Evolutionary conservation across 1,140 invertebrate genomes (phyloP), one percentile per base, ranked within the genome.

Genomic region (Spodoptera frugiperda): DNA sequence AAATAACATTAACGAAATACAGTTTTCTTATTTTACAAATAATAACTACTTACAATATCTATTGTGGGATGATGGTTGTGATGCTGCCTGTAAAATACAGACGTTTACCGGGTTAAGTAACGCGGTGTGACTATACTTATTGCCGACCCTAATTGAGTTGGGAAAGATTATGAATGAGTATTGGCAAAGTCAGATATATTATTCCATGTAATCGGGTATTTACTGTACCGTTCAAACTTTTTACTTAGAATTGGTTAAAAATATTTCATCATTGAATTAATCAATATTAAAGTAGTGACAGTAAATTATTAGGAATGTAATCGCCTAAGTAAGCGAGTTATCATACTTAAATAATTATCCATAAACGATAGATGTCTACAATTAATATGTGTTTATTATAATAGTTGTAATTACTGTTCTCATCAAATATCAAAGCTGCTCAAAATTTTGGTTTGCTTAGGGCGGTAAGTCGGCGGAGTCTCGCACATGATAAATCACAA

Each of bases 221-320:
- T 39, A 10, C 33, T 39, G 33, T 39, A 39, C 33, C 33, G 33
- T 39, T 39, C 33, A 39, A 39, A 39, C 33, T 3, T 25, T 25
- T 25, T 25, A 25, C 25, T 55, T 39, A 61, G 39, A 44, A 33
- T 63, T 44, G 59, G 59, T 63, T 17, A 44, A 57, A 63, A 39
- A 19, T 44, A 46, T 53, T 53, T 53, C 14, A 30, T 30, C 21
- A 44, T 33, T 39, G 46, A 72, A 44, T 17, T 57, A 72, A 72
- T 72, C 68, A 57, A 14, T 55, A 44, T 51, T 44, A 44, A 46
- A 55, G 39, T 63, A 63, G 59, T 19, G 1, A 44, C 59, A 61
- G 33, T 72, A 72, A 72, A 72, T 57, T 57, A 12, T 57, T 72
- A 72, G 68, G 51, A 21, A 46, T 54, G 30, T 72, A 72, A 72